Conservation (phyloP, 1,140 invertebrate species). For the Nasonia longicornis region DNA sequence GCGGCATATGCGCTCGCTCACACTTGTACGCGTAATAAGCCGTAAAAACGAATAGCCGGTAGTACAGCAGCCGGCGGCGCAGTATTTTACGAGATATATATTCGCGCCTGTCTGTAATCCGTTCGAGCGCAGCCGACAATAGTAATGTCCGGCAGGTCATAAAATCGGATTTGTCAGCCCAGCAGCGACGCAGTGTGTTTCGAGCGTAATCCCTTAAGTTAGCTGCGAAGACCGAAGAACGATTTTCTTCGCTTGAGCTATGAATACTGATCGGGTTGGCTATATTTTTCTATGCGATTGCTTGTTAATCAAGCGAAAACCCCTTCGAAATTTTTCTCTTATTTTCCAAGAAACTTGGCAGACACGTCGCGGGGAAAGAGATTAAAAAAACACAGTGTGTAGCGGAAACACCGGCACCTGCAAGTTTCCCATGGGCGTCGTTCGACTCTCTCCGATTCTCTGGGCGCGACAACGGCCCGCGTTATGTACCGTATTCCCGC, state of each 20-base stretch:
- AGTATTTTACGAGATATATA: slow-evolving; percentile 26
- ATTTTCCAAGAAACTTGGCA: slow-evolving; percentile 16
- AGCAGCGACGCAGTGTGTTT: background rate
- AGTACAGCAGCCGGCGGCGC: background rate
- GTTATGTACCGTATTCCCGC: slow-evolving; percentile 11
- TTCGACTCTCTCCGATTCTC: background rate
- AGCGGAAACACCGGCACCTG: background rate
- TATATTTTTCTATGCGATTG: too few relatives aligned
- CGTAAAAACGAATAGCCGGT: slow-evolving; percentile 26
- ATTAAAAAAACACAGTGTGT: slow-evolving; percentile 11
- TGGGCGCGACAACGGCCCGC: background rate
- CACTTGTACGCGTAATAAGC: slow-evolving; percentile 31
- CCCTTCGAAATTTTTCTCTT: background rate
- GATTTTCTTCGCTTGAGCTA: background rate
- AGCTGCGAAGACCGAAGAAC: background rate
- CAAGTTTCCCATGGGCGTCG: slow-evolving; percentile 28
- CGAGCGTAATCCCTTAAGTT: slow-evolving; percentile 26
- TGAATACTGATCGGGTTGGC: background rate
- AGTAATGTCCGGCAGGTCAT: slow-evolving; percentile 35
- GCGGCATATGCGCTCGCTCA: slow-evolving; percentile 20
- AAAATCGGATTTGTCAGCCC: slow-evolving; percentile 42
- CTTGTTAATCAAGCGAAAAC: background rate
- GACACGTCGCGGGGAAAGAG: background rate
- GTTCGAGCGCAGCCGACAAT: slow-evolving; percentile 8
- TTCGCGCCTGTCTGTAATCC: slow-evolving; percentile 12